Evolutionary conservation across 2,888 invertebrate species (phyloP), one percentile per base, ranked within the genome.

Genomic region (Bombylius discolor): DNA sequence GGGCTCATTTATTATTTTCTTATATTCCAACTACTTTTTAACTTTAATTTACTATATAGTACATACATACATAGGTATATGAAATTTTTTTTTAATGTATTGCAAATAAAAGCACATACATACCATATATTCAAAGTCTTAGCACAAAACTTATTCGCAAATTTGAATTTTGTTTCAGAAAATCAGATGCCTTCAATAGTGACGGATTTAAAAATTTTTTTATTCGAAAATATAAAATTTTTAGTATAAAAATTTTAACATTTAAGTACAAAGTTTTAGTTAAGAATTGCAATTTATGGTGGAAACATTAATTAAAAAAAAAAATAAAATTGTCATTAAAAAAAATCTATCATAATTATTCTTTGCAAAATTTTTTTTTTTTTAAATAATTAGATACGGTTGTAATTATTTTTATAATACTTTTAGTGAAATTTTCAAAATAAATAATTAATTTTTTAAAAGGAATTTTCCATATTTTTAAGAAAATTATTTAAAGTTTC

Each of bases 141-240:
- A 23, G 44, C 51, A 47, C 45, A 59, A 54, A 44, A 47, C 52
- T 47, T 39, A 49, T 49, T 48, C 33, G 55, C 49, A 36, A 55
- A 53, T 42, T 33, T 49, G 53, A 52, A 50, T 52, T 52, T 57
- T 42, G 8, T 36, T 42, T 42, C 51, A 59, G 56, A 59, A 59
- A 59, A 59, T 56, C 59, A 59, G 46, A n/a, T 52, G 47, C 52
- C 48, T 59, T 55, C 59, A 50, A 14, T 50, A 50, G 55, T 55
- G 51, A 57, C 54, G 55, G 58, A 46, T 56, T 54, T 52, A 42
- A 53, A 51, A 56, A 48, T 32, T 47, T 13, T 13, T 13, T 11
- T 44, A 51, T 53, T 47, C 48, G 53, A 33, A 53, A 53, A 48
- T 42, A 42, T 39, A 53, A 44, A 33, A 53, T 49, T 33, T 32